A percentile compares a stretch with the other conserved stretches of the same genome.
phyloP scores from a whole-genome alignment of 2,797 vertebrate genomes.

The Agapornis canus region DNA sequence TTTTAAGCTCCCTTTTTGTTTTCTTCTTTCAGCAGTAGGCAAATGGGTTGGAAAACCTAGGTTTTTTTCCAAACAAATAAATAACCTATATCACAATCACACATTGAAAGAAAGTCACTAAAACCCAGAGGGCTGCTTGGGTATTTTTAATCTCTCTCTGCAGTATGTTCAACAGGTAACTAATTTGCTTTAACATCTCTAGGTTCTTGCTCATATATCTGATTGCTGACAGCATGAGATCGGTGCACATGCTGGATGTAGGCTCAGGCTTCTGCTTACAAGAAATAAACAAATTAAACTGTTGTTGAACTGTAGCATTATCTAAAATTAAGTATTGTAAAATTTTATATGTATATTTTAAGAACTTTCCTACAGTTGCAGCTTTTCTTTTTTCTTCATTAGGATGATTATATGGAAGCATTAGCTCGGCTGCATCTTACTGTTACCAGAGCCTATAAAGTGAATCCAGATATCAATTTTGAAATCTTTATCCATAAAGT shows the following conservation, averaged over 20 bases:
- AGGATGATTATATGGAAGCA: slow-evolving; percentile 95
- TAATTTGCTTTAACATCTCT: not conserved
- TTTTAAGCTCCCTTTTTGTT: not conserved
- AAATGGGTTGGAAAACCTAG: not conserved
- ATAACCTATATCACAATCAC: not conserved
- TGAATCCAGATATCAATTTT: slow-evolving; percentile 93
- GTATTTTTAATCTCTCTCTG: not conserved
- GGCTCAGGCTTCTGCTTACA: not conserved
- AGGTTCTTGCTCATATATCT: not conserved
- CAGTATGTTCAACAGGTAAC: not conserved
- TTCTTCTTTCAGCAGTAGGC: not conserved
- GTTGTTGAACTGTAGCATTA: not conserved
- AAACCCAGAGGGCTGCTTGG: not conserved
- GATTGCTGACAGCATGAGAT: not conserved
- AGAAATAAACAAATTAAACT: not conserved
- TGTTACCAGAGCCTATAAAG: slow-evolving; percentile 91
- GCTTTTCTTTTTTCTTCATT: slow-evolving; percentile 35
- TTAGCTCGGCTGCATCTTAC: slow-evolving; percentile 91
- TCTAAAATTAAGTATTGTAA: not conserved
- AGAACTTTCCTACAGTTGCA: not conserved
- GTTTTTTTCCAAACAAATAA: not conserved
- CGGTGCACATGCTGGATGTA: not conserved
- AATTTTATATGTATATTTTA: not conserved
- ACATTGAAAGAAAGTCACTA: not conserved
- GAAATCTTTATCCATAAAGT: slow-evolving; percentile 97